These are phyloP conservation scores for Drosophila pegasa DNA, from an alignment of 2,888 invertebrate genomes.

Conservation along the genomic window DNA sequence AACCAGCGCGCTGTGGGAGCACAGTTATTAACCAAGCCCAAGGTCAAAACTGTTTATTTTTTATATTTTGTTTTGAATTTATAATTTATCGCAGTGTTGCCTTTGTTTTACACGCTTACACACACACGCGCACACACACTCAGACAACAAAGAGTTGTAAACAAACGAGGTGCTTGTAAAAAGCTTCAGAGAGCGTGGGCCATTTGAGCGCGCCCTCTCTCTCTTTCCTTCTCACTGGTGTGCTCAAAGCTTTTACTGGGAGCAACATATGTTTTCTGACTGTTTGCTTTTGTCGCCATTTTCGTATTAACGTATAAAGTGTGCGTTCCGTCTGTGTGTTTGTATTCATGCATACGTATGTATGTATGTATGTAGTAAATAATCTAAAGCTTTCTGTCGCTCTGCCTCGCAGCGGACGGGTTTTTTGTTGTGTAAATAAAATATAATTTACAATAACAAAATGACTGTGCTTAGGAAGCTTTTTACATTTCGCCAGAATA, in stretches of 20 bases:
- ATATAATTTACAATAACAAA: conserved; percentile 67
- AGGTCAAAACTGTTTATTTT: conserved; percentile 85
- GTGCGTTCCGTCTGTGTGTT: conserved; percentile 12
- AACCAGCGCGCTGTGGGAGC: conserved; percentile 38
- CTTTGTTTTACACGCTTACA: conserved; percentile 68
- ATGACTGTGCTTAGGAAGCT: conserved; percentile 54
- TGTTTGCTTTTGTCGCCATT: conserved; percentile 75
- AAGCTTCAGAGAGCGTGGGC: conserved; percentile 50
- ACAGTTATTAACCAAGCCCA: conserved; percentile 81
- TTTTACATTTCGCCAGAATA: conserved; percentile 76
- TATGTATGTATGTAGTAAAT: conserved; percentile 48
- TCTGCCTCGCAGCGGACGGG: conserved; percentile 17
- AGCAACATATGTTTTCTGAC: conserved; percentile 69
- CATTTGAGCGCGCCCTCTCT: conserved; percentile 10
- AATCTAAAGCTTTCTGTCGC: conserved; percentile 64
- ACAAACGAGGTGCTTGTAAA: conserved; percentile 70
- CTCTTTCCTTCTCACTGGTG: conserved; percentile 12
- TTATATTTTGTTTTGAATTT: conserved; percentile 84
- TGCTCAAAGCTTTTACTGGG: conserved; percentile 23
- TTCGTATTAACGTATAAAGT: conserved; percentile 45
- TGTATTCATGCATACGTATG: conserved; percentile 10
- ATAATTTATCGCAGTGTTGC: conserved; percentile 80
- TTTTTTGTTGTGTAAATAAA: conserved; percentile 65
- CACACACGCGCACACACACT: conserved; percentile 12
- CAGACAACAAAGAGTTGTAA: conserved; percentile 60